Conservation (phyloP, 1,140 invertebrate genomes). For the Semibalanus balanoides region DNA sequence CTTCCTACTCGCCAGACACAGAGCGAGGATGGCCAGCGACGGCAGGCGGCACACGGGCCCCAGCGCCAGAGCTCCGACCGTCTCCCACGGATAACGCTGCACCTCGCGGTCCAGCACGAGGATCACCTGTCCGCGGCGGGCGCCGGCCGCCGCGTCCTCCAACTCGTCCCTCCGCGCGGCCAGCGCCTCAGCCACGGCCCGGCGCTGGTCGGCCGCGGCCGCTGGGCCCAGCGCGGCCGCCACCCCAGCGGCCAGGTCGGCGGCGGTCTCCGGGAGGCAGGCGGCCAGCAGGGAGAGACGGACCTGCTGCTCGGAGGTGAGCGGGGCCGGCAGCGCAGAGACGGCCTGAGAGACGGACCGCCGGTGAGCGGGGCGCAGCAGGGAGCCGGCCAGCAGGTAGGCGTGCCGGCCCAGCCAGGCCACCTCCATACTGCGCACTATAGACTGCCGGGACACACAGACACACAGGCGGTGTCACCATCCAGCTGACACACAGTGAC, state of each 20-base stretch:
- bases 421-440: constrained; percentile 13
- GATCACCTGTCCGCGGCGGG: background rate
- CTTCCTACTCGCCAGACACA: background rate
- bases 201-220: background rate
- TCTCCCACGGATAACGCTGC: constrained; percentile 3
- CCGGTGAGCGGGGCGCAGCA: background rate
- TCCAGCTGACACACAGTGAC: too few species aligned
- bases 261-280: background rate
- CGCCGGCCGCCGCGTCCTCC: constrained; percentile 7
- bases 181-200: background rate
- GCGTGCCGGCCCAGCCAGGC: constrained; percentile 12
- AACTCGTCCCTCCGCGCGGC: background rate
- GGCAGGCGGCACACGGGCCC: background rate
- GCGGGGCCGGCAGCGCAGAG: background rate
- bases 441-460: background rate
- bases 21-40: background rate
- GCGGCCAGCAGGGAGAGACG: background rate
- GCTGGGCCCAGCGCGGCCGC: background rate
- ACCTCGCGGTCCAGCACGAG: background rate
- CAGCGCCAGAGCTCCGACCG: background rate
- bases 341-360: background rate
- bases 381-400: background rate
- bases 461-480: background rate
- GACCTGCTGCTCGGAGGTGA: background rate
- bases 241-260: background rate